phyloP scores from a whole-genome alignment of 2,888 invertebrate genomes.

The Monoplex corrugatus region DNA sequence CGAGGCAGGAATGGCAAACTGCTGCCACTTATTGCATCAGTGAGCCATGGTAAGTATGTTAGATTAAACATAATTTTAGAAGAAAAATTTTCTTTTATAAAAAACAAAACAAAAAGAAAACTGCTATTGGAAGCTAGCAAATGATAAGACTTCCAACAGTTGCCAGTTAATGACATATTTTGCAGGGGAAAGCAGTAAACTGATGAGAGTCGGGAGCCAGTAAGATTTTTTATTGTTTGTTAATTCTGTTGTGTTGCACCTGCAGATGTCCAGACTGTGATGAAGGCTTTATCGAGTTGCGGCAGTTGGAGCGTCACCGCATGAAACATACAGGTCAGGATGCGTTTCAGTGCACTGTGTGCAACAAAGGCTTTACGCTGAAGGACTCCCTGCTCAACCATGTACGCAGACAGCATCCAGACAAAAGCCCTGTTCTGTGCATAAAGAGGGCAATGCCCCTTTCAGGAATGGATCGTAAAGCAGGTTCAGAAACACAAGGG shows the following conservation, averaged over 20 bases:
- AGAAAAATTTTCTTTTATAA: too few species aligned
- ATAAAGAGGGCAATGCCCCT: not conserved
- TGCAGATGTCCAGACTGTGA: slow-evolving; percentile 50
- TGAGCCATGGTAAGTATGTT: too few species aligned
- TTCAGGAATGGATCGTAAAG: not conserved
- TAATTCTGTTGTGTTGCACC: not conserved
- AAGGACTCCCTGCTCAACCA: slow-evolving; percentile 55
- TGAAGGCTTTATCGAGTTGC: slow-evolving; percentile 55
- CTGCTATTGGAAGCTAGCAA: too few species aligned
- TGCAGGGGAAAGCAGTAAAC: too few species aligned
- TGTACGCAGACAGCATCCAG: slow-evolving; percentile 51
- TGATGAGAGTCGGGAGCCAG: too few species aligned
- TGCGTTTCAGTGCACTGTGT: slow-evolving; percentile 71
- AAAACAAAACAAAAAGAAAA: too few species aligned
- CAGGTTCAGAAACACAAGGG: not conserved
- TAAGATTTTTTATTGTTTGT: too few species aligned
- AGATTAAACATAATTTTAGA: too few species aligned
- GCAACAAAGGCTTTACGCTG: slow-evolving; percentile 55
- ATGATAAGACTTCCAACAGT: too few species aligned
- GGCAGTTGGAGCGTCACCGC: slow-evolving; percentile 75
- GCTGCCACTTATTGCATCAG: too few species aligned
- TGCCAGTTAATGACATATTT: too few species aligned
- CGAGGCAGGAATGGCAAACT: too few species aligned
- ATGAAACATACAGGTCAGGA: slow-evolving; percentile 81
- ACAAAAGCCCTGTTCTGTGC: not conserved